These are phyloP conservation scores for Peucedramus taeniatus DNA, from an alignment of 2,113 vertebrate genomes.

Conservation along the genomic window DNA sequence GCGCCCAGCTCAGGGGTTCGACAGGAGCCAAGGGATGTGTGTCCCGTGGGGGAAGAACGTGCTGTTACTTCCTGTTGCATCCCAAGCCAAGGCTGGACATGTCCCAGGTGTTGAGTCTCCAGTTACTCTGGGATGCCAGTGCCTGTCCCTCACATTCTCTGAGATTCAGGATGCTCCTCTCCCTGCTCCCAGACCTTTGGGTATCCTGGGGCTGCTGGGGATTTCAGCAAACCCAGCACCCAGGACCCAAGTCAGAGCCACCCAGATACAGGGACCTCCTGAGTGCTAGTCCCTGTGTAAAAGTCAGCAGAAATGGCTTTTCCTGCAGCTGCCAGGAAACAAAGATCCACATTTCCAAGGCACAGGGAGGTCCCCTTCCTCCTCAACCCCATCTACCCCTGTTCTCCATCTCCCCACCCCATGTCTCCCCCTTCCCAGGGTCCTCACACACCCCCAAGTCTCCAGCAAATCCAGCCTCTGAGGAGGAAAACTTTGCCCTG, in stretches of 20 bases:
- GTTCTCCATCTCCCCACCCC: neutral
- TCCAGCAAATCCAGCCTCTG: neutral
- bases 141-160: accelerated
- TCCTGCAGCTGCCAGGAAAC: neutral
- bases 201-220: accelerated
- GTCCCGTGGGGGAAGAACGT: accelerated
- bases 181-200: neutral
- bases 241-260: too few species aligned
- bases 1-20: accelerated
- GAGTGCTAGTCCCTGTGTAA: accelerated
- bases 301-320: neutral
- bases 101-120: neutral
- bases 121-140: neutral
- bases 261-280: accelerated
- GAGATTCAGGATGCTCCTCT: neutral
- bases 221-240: neutral
- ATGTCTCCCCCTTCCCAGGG: neutral
- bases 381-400: neutral
- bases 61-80: neutral
- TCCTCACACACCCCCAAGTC: neutral
- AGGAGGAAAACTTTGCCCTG: neutral
- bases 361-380: neutral
- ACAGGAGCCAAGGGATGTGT: accelerated
- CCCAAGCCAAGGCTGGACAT: accelerated
- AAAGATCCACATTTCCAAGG: neutral